Percentiles rank a stretch among this genome's conserved stretches.
Conservation (phyloP, 2,797 vertebrate genomes). For the Anguilla anguilla region DNA sequence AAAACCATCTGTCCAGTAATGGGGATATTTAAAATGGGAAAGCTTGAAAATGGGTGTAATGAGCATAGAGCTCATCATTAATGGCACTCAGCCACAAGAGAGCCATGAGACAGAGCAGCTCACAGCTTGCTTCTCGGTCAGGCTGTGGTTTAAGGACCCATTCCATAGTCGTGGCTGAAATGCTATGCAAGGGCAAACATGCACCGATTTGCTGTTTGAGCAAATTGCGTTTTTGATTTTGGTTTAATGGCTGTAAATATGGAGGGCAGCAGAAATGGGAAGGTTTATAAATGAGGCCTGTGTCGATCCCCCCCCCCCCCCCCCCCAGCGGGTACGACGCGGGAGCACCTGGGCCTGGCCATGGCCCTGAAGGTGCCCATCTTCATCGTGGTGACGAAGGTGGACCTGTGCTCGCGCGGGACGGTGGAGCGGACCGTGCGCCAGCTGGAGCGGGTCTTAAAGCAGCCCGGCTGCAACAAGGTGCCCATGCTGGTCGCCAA, state of each 20-base stretch:
- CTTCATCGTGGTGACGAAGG: conserved; percentile 95
- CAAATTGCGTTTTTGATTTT: too few species aligned
- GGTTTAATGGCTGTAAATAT: too few species aligned
- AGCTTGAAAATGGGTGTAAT: not conserved
- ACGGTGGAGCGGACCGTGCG: conserved; percentile 90
- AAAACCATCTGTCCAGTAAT: not conserved
- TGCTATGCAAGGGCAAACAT: too few species aligned
- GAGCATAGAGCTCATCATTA: not conserved
- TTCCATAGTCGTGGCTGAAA: too few species aligned
- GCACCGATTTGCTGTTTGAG: too few species aligned
- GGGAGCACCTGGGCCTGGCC: conserved; percentile 93
- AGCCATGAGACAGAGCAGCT: too few species aligned
- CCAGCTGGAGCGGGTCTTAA: conserved; percentile 90
- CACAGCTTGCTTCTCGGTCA: too few species aligned
- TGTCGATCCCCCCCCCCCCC: not conserved
- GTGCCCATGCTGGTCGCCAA: conserved; percentile 86
- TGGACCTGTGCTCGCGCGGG: conserved; percentile 86
- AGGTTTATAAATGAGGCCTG: not conserved
- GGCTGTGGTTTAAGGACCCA: too few species aligned
- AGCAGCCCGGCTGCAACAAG: conserved; percentile 96
- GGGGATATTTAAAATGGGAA: too few species aligned
- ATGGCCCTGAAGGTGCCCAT: conserved; percentile 97
- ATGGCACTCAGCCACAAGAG: not conserved
- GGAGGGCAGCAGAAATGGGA: not conserved
- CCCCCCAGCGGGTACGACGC: conserved; percentile 84